These are phyloP conservation scores for Brenthis hecate DNA, from an alignment of 2,888 invertebrate species.

Conservation along the genomic window DNA sequence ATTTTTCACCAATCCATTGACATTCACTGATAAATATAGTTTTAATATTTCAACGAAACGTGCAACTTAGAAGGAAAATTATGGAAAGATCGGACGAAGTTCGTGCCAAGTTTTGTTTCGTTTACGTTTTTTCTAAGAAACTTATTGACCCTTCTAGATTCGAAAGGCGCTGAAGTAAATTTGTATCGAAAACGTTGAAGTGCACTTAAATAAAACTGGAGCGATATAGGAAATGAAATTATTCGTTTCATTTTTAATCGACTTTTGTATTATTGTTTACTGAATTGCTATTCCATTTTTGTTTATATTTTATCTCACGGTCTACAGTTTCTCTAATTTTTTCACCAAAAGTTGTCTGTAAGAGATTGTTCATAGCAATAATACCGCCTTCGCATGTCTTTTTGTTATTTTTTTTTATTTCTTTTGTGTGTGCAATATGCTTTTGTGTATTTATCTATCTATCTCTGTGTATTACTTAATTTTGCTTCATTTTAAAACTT, in stretches of 20 bases:
- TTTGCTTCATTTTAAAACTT: too few species aligned
- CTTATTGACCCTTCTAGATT: constrained; percentile 52
- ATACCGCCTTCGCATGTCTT: too few species aligned
- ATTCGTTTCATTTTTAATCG: constrained; percentile 37
- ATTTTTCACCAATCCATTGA: too few species aligned
- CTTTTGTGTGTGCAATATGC: too few species aligned
- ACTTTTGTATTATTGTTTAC: not conserved
- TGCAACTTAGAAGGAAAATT: constrained; percentile 24
- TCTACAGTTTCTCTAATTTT: too few species aligned
- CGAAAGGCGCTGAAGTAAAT: constrained; percentile 50
- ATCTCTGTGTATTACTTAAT: too few species aligned
- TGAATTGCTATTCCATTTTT: not conserved
- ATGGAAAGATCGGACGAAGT: constrained; percentile 27
- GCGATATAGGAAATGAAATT: constrained; percentile 43
- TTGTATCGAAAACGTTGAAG: constrained; percentile 48
- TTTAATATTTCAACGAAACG: constrained; percentile 25
- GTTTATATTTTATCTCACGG: not conserved
- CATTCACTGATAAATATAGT: constrained; percentile 5
- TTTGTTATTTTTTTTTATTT: too few species aligned
- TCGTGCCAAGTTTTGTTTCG: constrained; percentile 35
- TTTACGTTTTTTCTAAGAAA: constrained; percentile 46
- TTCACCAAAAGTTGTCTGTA: too few species aligned
- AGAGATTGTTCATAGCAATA: too few species aligned
- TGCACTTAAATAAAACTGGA: constrained; percentile 43
- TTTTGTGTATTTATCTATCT: too few species aligned